Evolutionary conservation across 2,797 vertebrate genomes (phyloP).

Genomic region (Brotogeris chrysoptera): DNA sequence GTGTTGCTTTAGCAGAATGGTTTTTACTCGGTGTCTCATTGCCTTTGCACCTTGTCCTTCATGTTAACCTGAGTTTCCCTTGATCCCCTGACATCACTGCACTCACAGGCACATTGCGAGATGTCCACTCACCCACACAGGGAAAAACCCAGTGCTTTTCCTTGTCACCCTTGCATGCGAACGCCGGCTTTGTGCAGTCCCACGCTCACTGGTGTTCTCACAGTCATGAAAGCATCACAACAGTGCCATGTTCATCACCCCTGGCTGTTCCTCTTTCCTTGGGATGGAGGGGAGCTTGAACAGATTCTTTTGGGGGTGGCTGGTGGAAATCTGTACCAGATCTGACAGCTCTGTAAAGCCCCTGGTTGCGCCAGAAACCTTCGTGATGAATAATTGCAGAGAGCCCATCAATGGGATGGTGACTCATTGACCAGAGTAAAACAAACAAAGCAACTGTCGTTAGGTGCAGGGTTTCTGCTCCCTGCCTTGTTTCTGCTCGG

Average conservation of each 20-base stretch:
- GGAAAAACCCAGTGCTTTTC: background rate
- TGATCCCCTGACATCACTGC: background rate
- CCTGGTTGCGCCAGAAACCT: constrained; percentile 18
- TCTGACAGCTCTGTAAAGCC: background rate
- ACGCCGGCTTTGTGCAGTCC: background rate
- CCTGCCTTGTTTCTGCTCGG: background rate
- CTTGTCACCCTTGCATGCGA: background rate
- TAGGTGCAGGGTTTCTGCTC: constrained; percentile 43
- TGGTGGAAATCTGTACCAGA: background rate
- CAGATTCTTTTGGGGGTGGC: background rate
- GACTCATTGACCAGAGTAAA: constrained; percentile 49
- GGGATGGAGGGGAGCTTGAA: rapidly evolving
- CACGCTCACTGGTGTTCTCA: background rate
- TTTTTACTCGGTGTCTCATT: background rate
- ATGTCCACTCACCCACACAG: background rate
- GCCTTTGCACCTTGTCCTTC: background rate
- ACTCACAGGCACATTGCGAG: background rate
- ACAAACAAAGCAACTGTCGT: constrained; percentile 64
- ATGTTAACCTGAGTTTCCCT: background rate
- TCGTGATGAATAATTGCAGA: background rate
- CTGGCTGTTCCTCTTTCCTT: background rate
- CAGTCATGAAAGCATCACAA: background rate
- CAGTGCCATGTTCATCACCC: background rate
- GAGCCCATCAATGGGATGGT: background rate
- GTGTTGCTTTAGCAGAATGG: background rate